Percentiles rank a stretch among this genome's conserved stretches.
Conservation (phyloP, 1,140 invertebrate species). For the Odontomachus brunneus region DNA sequence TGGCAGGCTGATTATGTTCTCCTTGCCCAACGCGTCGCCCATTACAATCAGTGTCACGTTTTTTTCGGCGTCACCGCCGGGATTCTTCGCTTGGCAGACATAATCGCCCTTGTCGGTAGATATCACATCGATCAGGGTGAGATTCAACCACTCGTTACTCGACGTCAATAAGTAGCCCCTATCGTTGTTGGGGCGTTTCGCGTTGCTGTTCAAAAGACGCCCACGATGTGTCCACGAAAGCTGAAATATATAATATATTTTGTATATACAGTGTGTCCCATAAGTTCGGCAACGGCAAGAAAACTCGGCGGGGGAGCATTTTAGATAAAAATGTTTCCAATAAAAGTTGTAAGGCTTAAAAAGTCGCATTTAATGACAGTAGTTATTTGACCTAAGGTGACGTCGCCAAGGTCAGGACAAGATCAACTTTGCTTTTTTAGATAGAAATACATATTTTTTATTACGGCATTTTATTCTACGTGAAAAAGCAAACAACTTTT, state of each 20-base stretch:
- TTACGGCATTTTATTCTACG: too few relatives aligned
- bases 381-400: too few relatives aligned
- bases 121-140: constrained; percentile 90
- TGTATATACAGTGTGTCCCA: too few relatives aligned
- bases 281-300: too few relatives aligned
- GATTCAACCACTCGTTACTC: constrained; percentile 89
- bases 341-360: too few relatives aligned
- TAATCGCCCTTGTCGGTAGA: constrained; percentile 94
- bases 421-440: too few relatives aligned
- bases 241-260: constrained; percentile 54
- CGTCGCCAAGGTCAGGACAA: too few relatives aligned
- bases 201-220: constrained; percentile 74
- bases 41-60: constrained; percentile 89
- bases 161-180: constrained; percentile 84
- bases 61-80: constrained; percentile 92
- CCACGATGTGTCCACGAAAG: constrained; percentile 88
- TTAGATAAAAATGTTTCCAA: too few relatives aligned
- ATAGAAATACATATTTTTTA: too few relatives aligned
- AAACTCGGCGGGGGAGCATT: too few relatives aligned
- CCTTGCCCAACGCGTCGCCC: constrained; percentile 82
- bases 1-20: constrained; percentile 82
- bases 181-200: constrained; percentile 76
- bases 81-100: constrained; percentile 94
- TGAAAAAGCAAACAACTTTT: too few relatives aligned
- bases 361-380: too few relatives aligned